Evolutionary conservation across 2,113 vertebrate genomes (phyloP).

Genomic region (Addax nasomaculatus): DNA sequence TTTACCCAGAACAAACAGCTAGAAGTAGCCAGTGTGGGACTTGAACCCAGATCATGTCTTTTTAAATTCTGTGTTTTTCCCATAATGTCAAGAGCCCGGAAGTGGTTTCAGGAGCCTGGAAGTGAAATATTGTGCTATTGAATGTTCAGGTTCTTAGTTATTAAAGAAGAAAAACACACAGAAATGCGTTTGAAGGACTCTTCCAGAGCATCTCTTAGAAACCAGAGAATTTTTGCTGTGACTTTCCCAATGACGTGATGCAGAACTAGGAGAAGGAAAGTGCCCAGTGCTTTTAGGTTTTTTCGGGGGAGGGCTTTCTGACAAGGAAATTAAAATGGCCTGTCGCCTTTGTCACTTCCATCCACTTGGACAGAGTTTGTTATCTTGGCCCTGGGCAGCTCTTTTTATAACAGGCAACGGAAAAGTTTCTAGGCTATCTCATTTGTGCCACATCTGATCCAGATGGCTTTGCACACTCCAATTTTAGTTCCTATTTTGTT

Average conservation of each 20-base stretch:
- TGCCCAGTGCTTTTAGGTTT: not conserved
- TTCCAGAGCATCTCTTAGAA: not conserved
- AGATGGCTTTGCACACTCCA: constrained; percentile 47
- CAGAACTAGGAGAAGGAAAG: not conserved
- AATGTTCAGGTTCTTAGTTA: not conserved
- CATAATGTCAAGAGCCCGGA: not conserved
- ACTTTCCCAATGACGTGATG: not conserved
- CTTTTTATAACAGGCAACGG: not conserved
- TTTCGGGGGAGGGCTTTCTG: not conserved
- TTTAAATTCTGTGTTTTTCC: not conserved
- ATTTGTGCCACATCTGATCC: constrained; percentile 24
- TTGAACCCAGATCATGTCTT: not conserved
- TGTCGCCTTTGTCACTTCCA: not conserved
- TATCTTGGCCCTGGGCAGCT: not conserved
- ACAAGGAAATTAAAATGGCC: not conserved
- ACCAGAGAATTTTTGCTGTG: not conserved
- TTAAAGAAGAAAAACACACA: not conserved
- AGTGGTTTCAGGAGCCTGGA: not conserved
- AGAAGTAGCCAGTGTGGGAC: not conserved
- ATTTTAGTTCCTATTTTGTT: constrained; percentile 69
- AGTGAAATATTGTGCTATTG: not conserved
- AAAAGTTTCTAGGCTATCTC: constrained; percentile 36
- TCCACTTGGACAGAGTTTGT: not conserved
- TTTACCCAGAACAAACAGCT: not conserved
- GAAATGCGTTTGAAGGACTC: not conserved